Evolutionary conservation across 1,140 invertebrate species (phyloP).

Genomic region (Battus philenor): DNA sequence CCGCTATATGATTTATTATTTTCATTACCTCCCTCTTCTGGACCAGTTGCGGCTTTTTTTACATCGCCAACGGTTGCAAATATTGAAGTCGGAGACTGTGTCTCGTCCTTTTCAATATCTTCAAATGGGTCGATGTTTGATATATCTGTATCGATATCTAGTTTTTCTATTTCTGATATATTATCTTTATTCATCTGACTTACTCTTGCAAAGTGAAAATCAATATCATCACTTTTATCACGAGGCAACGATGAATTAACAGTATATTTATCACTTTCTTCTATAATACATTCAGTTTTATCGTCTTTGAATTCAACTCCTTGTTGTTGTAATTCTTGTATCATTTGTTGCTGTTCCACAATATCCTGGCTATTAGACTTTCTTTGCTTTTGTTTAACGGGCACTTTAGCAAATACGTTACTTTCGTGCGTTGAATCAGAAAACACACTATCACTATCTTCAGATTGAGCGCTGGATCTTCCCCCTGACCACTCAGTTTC

Average conservation of each 20-base stretch:
- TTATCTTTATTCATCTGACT: conserved; percentile 71
- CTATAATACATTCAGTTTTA: conserved; percentile 45
- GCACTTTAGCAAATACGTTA: conserved; percentile 80
- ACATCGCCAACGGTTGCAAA: conserved; percentile 85
- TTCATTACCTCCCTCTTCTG: conserved; percentile 77
- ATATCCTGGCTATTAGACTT: conserved; percentile 72
- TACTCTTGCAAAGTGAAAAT: conserved; percentile 71
- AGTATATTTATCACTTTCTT: conserved; percentile 53
- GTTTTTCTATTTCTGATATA: conserved; percentile 69
- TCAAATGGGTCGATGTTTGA: conserved; percentile 77
- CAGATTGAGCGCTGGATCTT: conserved; percentile 80
- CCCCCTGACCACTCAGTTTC: conserved; percentile 85
- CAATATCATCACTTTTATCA: conserved; percentile 68
- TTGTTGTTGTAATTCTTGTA: conserved; percentile 70
- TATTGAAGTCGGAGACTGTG: conserved; percentile 78
- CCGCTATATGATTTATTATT: conserved; percentile 75
- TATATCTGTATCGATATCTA: conserved; percentile 75
- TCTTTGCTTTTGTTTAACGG: conserved; percentile 73
- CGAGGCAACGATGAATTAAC: conserved; percentile 40
- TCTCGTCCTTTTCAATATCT: conserved; percentile 79
- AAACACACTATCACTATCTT: conserved; percentile 84
- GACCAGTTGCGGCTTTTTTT: conserved; percentile 77
- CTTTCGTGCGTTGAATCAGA: conserved; percentile 80
- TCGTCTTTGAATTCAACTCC: conserved; percentile 51
- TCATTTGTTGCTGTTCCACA: conserved; percentile 69